Percentiles rank a stretch among this genome's conserved stretches.
These are phyloP conservation scores for Agonopterix subpropinquella DNA, from an alignment of 2,888 invertebrate species.

Conservation along the genomic window DNA sequence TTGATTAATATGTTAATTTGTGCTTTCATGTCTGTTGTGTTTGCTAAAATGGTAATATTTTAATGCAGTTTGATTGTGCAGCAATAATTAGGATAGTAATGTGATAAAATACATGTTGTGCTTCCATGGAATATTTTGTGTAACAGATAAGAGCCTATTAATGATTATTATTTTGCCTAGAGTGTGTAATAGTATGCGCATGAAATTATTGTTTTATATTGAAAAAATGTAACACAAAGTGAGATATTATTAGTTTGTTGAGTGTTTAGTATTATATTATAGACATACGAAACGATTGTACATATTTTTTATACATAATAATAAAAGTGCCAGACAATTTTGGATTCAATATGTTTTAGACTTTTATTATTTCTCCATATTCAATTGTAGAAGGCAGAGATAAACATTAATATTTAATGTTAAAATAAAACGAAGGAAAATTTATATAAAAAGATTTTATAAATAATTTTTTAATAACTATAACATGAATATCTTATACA, in stretches of 20 bases:
- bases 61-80: neutral
- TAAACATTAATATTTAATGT: too few species aligned
- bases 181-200: slow-evolving; percentile 19
- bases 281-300: slow-evolving; percentile 34
- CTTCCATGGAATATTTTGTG: slow-evolving; percentile 24
- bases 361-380: neutral
- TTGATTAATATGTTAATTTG: neutral
- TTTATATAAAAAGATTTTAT: neutral
- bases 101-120: slow-evolving; percentile 13
- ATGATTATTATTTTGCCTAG: slow-evolving; percentile 27
- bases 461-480: neutral
- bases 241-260: slow-evolving; percentile 35
- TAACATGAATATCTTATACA: neutral
- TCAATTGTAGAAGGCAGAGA: too few species aligned
- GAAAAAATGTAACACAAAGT: slow-evolving; percentile 31
- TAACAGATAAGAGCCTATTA: slow-evolving; percentile 9
- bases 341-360: slow-evolving; percentile 20
- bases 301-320: slow-evolving; percentile 49
- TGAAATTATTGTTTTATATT: slow-evolving; percentile 14
- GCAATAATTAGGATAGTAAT: neutral
- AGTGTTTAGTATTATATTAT: slow-evolving; percentile 26
- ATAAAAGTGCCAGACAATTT: slow-evolving; percentile 67
- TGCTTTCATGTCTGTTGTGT: neutral
- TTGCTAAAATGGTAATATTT: neutral
- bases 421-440: too few species aligned